Conservation (phyloP, 2,888 invertebrate species). For the Apeira syringaria region DNA sequence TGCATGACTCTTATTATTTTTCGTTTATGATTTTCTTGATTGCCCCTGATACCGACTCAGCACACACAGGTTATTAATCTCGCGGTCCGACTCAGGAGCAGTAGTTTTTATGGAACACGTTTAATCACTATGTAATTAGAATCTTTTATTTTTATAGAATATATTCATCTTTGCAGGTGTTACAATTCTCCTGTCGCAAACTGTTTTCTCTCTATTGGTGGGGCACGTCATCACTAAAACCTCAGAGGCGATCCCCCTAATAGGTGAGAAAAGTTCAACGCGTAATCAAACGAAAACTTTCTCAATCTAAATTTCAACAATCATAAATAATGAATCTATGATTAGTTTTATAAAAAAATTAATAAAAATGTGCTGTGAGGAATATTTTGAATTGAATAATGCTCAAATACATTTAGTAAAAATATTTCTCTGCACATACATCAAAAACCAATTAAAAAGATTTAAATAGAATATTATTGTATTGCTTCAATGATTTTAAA, state of each 20-base stretch:
- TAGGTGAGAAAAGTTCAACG: conserved; percentile 88
- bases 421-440: conserved; percentile 71
- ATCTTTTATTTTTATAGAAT: conserved; percentile 65
- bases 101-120: conserved; percentile 45
- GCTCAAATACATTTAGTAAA: conserved; percentile 39
- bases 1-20: conserved; percentile 75
- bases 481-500: conserved; percentile 61
- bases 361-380: conserved; percentile 56
- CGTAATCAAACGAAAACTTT: conserved; percentile 43
- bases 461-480: conserved; percentile 62
- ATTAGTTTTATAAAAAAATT: conserved; percentile 46
- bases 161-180: conserved; percentile 95
- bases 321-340: conserved; percentile 36
- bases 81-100: conserved; percentile 38
- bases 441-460: conserved; percentile 59
- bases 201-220: conserved; percentile 99
- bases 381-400: conserved; percentile 48
- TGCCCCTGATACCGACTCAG: conserved; percentile 76
- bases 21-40: conserved; percentile 76
- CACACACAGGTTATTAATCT: conserved; percentile 68
- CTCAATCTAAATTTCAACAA: conserved; percentile 36
- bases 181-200: conserved; percentile 99
- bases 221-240: conserved; percentile 99
- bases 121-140: conserved; percentile 47
- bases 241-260: conserved; percentile 99